Base-by-base conservation (phyloP, 2,888 invertebrate genomes). In the Xanthia icteritia region DNA sequence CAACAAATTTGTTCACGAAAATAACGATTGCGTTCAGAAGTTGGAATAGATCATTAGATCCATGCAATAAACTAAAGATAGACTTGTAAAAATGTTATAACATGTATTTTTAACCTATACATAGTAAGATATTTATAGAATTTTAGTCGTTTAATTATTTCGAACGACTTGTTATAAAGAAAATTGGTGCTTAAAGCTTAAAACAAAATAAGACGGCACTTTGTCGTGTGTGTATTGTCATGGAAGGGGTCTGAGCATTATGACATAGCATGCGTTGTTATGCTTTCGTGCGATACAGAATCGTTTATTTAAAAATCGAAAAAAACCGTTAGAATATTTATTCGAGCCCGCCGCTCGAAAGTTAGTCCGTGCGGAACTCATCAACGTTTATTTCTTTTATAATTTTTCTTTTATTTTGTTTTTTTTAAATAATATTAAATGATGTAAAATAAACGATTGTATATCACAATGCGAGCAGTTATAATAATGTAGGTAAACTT, bases 41-140 rank as follows among this genome's bases (percentile, higher is more conserved):
- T 90, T 89, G 90, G 91, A 91, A 92, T 91, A 92, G 90, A 88
- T 92, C 91, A 91, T 93, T 92, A 91, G 91, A 89, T 92, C 89
- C 86, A 86, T 76, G 88, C 88, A 91, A 89, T 93, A 92, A 93
- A 94, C 92, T 95, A 95, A 95, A 94, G 90, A 95, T 96, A 96
- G 96, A 94, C 95, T 96, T 96, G 96, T 96, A 96, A 95, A 96
- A 96, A 96, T 96, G 96, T 96, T 96, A 96, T 94, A 94, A 96
- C 96, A 93, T 96, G 96, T 96, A 96, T 96, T 96, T 96, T 96
- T 96, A 96, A 96, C 95, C 96, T 96, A 96, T 96, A 96, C 94
- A 96, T 96, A 96, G 95, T 96, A 96, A 96, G 96, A 96, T 96
- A 96, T 96, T 96, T 96, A 96, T 96, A 96, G 96, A 96, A 95